Conservation (phyloP, 1,140 invertebrate genomes). For the Hycleus cichorii region DNA sequence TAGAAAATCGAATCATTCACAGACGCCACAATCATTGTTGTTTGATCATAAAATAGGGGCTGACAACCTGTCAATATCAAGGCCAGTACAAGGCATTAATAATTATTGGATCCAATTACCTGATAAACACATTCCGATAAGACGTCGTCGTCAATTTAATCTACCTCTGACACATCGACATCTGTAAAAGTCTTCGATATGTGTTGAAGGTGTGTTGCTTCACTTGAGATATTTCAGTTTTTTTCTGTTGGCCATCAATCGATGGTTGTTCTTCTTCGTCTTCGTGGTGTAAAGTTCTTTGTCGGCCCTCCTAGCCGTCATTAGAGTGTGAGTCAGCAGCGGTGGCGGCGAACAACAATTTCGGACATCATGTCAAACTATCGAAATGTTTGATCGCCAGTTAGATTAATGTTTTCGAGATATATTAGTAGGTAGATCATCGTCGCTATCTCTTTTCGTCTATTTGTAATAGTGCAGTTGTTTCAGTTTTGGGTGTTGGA, state of each 20-base stretch:
- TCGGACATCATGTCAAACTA: conserved; percentile 33
- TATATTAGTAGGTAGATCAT: too few species aligned
- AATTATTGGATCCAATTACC: conserved; percentile 26
- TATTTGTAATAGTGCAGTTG: too few species aligned
- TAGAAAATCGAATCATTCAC: too few species aligned
- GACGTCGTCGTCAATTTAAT: conserved; percentile 19
- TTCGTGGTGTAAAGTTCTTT: conserved; percentile 27
- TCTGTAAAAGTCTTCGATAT: conserved; percentile 10
- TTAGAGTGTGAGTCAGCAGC: conserved; percentile 37
- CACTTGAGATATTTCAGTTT: conserved; percentile 3
- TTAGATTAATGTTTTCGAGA: conserved; percentile 36
- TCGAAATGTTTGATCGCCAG: conserved; percentile 38
- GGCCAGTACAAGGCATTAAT: conserved; percentile 18
- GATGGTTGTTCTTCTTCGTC: conserved; percentile 5
- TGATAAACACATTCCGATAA: conserved; percentile 28
- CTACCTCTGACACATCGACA: conserved; percentile 2
- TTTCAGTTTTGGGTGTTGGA: too few species aligned
- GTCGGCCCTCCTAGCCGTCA: conserved; percentile 31
- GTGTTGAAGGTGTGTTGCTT: conserved; percentile 14
- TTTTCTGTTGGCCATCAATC: too few species aligned
- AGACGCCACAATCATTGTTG: too few species aligned
- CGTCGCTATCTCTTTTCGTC: too few species aligned
- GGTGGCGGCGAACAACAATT: conserved; percentile 20
- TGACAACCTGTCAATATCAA: conserved; percentile 10
- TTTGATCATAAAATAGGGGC: too few species aligned